Conservation (phyloP, 1,140 invertebrate genomes). For the Caenorhabditis briggsae region DNA sequence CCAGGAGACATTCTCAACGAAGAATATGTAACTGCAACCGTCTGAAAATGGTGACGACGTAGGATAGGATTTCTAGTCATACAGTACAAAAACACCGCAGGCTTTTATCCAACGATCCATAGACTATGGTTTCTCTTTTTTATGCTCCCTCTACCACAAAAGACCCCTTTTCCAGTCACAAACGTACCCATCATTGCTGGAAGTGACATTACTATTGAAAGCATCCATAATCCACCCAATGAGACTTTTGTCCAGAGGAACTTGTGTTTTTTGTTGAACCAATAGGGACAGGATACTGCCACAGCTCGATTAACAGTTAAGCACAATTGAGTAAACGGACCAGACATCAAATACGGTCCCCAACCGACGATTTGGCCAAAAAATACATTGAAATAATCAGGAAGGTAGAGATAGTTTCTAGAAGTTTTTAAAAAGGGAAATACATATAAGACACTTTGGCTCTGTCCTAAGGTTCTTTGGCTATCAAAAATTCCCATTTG, state of each 20-base stretch:
- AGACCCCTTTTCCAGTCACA: too few relatives aligned
- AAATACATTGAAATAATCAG: slow-evolving; percentile 21
- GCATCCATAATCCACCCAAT: background rate
- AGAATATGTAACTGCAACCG: slow-evolving; percentile 11
- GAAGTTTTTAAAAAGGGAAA: too few relatives aligned
- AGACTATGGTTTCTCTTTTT: too few relatives aligned
- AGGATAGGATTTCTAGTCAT: background rate
- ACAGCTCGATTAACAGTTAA: slow-evolving; percentile 8
- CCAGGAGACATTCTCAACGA: background rate
- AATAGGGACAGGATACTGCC: slow-evolving; percentile 33
- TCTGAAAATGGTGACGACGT: background rate
- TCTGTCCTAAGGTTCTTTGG: background rate
- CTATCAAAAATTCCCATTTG: too few relatives aligned
- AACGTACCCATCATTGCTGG: background rate
- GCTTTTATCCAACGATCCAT: too few relatives aligned
- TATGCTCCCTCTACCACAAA: too few relatives aligned
- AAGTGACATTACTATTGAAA: slow-evolving; percentile 1
- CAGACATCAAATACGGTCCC: slow-evolving; percentile 44
- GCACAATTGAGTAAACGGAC: slow-evolving; percentile 45
- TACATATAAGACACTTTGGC: too few relatives aligned
- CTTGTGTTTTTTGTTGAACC: background rate
- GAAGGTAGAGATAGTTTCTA: slow-evolving; percentile 20
- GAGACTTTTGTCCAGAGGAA: background rate
- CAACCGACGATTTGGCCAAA: slow-evolving; percentile 42
- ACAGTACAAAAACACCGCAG: too few relatives aligned